Evolutionary conservation across 2,113 vertebrate genomes (phyloP).

Genomic region (Trachemys scripta): DNA sequence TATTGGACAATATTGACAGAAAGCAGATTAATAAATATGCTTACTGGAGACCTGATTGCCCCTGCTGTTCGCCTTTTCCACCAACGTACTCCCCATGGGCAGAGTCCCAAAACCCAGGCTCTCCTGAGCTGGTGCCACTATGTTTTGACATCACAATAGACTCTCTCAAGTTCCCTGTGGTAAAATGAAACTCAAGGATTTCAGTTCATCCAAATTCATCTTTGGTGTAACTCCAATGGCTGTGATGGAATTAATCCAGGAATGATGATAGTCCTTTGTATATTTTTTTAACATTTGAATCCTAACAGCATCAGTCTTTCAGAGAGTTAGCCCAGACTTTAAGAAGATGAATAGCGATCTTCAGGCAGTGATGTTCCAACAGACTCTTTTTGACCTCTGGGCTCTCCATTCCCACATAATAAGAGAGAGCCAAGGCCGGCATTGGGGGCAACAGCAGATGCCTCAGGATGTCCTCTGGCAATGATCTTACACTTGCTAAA

Average conservation of each 20-base stretch:
- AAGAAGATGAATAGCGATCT: slow-evolving; percentile 58
- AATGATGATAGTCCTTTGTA: slow-evolving; percentile 39
- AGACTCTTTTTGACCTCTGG: slow-evolving; percentile 66
- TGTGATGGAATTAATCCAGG: slow-evolving; percentile 4
- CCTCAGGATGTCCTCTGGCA: slow-evolving; percentile 70
- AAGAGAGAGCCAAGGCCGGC: slow-evolving; percentile 46
- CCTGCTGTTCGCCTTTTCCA: accelerated
- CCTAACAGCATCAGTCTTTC: slow-evolving; percentile 45
- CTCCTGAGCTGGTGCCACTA: background rate
- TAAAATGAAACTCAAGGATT: background rate
- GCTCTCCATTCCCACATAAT: slow-evolving; percentile 7
- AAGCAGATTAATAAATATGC: background rate
- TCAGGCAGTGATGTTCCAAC: slow-evolving; percentile 44
- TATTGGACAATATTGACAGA: background rate
- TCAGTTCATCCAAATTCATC: background rate
- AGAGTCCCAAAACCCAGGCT: accelerated
- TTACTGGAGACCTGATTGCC: background rate
- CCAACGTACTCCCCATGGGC: accelerated
- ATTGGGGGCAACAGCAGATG: slow-evolving; percentile 32
- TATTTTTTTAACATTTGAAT: slow-evolving; percentile 10
- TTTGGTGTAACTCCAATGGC: background rate
- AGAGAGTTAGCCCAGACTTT: slow-evolving; percentile 35
- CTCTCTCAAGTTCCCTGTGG: background rate
- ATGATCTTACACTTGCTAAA: slow-evolving; percentile 51
- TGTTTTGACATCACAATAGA: background rate